Base-by-base conservation (phyloP, 2,797 vertebrate genomes). In the Propithecus deckenii region DNA sequence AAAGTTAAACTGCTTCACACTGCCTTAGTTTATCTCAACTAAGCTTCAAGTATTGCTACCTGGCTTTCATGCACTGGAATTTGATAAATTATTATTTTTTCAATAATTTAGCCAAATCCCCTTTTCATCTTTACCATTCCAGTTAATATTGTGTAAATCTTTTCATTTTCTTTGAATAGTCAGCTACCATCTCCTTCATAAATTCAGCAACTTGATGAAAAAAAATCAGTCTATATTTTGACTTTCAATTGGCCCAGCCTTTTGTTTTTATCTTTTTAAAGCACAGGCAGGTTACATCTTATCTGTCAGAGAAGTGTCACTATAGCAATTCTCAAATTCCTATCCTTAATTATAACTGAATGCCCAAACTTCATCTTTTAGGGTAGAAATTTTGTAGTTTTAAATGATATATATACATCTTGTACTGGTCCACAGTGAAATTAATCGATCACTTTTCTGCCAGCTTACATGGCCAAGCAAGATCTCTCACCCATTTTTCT, bases 271-370 rank as follows among this genome's bases (percentile, higher is more conserved):
- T 10, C 15, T 80, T 74, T 95, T 46, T 38, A 74, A 91, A 89
- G 25, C 11, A 83, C 48, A 59, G 38, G 55, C 22, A 43, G 18
- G 5, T 69, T 41, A 17, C 2, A 15, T 57, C 43, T 72, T 63
- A 74, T 55, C 30, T 92, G 92, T 84, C 28, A 84, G 32, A 95
- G n/a, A 86, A 76, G 28, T 28, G 25, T 78, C 72, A 71, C 23
- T 43, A 46, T 22, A 38, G 41, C 43, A 95, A 86, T 69, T 86
- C 30, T 89, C 84, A 93, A 32, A 75, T 89, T 84, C 50, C 32
- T 69, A 65, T n/a, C 43, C 38, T 97, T 76, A 91, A 71, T 75
- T 88, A 50, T 41, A 93, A 86, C 4, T 67, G 25, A 94, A 86
- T 74, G 46, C 1, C 35, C n/a, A 83, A 86, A 59, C 7, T 63